Evolutionary conservation across 64 coral and sea anemone species (phyloP).

Genomic region (Montipora capricornis): DNA sequence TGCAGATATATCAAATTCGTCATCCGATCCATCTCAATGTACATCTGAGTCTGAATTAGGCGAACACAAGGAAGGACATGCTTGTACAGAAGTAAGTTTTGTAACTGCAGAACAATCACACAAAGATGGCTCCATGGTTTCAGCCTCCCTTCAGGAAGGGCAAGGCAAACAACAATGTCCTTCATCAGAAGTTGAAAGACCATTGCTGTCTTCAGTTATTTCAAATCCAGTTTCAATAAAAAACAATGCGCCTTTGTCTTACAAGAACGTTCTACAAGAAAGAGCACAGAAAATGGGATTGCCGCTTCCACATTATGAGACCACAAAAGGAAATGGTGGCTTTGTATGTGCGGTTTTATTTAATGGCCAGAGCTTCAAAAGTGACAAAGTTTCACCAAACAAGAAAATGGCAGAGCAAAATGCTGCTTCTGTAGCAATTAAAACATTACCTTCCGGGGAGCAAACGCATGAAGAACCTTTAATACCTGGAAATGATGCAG

Average conservation of each 20-base stretch:
- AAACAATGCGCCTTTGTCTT: background rate
- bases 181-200: background rate
- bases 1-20: background rate
- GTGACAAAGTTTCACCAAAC: constrained; percentile 7
- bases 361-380: constrained; percentile 48
- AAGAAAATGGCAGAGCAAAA: constrained; percentile 61
- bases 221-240: background rate
- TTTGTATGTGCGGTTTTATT: constrained; percentile 62
- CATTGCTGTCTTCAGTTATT: background rate
- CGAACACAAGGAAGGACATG: background rate
- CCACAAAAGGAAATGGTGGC: background rate
- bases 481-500: background rate
- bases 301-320: constrained; percentile 57
- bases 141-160: background rate
- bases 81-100: background rate
- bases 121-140: background rate
- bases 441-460: background rate
- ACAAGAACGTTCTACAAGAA: constrained; percentile 63
- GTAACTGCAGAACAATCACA: background rate
- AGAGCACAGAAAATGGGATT: constrained; percentile 48
- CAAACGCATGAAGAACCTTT: background rate
- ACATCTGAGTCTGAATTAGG: background rate
- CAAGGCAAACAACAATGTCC: background rate
- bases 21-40: background rate
- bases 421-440: constrained; percentile 31